phyloP scores from a whole-genome alignment of 2,888 invertebrate genomes.

The Protophormia terraenovae region DNA sequence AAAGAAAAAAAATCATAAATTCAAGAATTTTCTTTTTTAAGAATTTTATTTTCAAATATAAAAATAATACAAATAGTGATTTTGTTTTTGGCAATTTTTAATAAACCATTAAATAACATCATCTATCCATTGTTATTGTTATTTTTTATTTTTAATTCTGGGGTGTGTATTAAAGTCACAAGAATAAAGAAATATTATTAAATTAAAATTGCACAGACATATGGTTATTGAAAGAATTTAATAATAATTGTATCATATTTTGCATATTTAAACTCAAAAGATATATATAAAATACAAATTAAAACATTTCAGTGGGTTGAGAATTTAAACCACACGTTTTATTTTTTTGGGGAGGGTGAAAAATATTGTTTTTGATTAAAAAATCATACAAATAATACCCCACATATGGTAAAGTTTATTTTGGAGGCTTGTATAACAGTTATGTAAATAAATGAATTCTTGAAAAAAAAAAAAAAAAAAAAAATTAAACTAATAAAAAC shows the following conservation, averaged over 20 bases:
- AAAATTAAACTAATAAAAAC: no score
- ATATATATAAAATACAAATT: not conserved
- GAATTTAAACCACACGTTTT: slow-evolving; percentile 14
- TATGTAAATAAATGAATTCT: not conserved
- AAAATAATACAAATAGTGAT: no score
- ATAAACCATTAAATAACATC: not conserved
- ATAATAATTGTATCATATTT: not conserved
- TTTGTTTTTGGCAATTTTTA: not conserved
- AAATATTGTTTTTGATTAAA: not conserved
- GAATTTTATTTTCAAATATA: no score
- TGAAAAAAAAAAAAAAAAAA: no score
- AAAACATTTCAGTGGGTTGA: not conserved
- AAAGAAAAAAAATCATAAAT: not conserved
- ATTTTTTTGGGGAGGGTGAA: no score
- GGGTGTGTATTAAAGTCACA: not conserved
- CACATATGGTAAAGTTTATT: not conserved
- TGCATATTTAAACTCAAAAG: slow-evolving; percentile 1
- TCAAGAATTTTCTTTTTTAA: no score
- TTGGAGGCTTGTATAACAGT: slow-evolving; percentile 11
- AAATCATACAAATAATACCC: not conserved
- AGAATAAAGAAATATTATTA: not conserved
- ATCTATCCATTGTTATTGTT: not conserved
- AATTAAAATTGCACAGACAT: not conserved
- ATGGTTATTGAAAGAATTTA: not conserved
- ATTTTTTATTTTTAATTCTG: not conserved